These are phyloP conservation scores for Chunga burmeisteri DNA, from an alignment of 2,113 vertebrate species.

Conservation along the genomic window DNA sequence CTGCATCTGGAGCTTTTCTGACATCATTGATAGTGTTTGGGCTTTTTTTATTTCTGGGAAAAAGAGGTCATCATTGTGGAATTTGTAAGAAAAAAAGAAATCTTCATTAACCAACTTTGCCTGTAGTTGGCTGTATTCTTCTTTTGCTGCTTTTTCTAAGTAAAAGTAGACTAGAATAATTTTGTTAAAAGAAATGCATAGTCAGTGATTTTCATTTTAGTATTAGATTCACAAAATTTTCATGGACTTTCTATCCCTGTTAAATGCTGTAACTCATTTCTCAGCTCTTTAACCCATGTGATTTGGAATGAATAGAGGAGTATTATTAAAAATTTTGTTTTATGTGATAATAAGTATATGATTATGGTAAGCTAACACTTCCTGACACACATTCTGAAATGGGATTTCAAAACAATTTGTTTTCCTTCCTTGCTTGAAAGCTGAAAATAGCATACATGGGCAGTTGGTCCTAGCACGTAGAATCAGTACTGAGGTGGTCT, in stretches of 20 bases:
- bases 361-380: not conserved
- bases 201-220: not conserved
- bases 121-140: not conserved
- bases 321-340: not conserved
- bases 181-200: not conserved
- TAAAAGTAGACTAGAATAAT: not conserved
- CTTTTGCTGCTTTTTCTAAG: not conserved
- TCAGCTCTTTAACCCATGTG: not conserved
- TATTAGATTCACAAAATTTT: not conserved
- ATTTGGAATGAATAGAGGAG: not conserved
- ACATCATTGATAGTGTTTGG: not conserved
- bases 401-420: not conserved
- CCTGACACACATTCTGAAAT: not conserved
- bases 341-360: not conserved
- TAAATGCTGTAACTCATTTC: not conserved
- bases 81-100: not conserved
- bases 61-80: not conserved
- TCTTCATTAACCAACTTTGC: not conserved
- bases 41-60: not conserved
- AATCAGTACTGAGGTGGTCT: not conserved
- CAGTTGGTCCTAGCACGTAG: not conserved
- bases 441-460: not conserved
- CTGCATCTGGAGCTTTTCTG: not conserved
- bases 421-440: not conserved
- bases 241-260: not conserved